Percentiles rank a stretch among this genome's conserved stretches.
These are phyloP conservation scores for Coendou prehensilis DNA, from an alignment of 2,797 vertebrate genomes.

Conservation along the genomic window DNA sequence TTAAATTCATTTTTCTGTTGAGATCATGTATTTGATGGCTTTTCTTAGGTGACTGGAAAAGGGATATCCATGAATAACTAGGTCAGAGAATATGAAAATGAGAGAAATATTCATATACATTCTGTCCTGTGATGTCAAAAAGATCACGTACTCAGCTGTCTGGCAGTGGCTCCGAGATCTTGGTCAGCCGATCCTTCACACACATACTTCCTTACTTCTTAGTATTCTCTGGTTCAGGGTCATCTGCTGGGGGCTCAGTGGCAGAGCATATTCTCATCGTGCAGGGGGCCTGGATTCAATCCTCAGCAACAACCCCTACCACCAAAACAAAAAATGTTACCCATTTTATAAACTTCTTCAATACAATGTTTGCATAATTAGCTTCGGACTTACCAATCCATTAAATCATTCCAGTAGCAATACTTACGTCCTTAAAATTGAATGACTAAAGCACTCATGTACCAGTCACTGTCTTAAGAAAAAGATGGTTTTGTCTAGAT, in stretches of 20 bases:
- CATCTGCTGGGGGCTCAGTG: neutral
- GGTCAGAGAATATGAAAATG: neutral
- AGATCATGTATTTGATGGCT: neutral
- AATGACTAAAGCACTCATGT: neutral
- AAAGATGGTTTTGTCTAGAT: neutral
- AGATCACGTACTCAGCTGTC: neutral
- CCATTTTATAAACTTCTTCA: neutral
- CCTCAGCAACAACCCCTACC: neutral
- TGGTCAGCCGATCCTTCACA: neutral
- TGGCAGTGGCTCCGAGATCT: neutral
- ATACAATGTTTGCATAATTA: neutral
- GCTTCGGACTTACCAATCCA: neutral
- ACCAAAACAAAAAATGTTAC: neutral
- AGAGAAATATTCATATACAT: slow-evolving; percentile 1
- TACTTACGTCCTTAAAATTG: neutral
- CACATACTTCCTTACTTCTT: neutral
- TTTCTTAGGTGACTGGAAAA: neutral
- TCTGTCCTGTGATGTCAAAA: neutral
- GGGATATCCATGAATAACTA: neutral
- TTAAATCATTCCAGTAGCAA: neutral
- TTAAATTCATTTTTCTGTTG: neutral
- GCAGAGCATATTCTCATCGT: neutral
- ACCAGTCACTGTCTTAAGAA: neutral
- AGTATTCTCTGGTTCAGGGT: neutral
- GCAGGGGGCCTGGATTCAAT: neutral